Percentiles rank a stretch among this genome's conserved stretches.
These are phyloP conservation scores for Melanaphis sacchari DNA, from an alignment of 1,140 invertebrate species.

Conservation along the genomic window DNA sequence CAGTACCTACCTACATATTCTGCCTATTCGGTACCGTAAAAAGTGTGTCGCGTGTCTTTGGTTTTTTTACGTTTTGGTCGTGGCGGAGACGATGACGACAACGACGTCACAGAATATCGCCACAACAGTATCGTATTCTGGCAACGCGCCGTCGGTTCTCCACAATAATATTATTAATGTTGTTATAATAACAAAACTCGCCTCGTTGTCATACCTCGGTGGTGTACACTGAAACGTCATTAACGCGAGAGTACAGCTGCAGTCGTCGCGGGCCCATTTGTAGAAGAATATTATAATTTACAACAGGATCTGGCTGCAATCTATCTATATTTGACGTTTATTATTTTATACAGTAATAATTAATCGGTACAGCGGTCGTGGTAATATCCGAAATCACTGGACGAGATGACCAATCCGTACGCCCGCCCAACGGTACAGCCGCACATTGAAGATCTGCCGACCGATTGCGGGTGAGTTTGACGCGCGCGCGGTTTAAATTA, in stretches of 20 bases:
- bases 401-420: conserved; percentile 24
- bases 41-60: not conserved
- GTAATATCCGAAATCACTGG: no score
- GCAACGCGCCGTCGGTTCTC: not conserved
- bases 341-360: not conserved
- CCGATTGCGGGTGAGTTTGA: conserved; percentile 52
- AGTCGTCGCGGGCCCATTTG: not conserved
- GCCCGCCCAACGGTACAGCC: conserved; percentile 39
- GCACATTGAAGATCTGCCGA: conserved; percentile 48
- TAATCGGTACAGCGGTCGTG: not conserved
- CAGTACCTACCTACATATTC: not conserved
- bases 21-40: not conserved
- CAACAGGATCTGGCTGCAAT: not conserved
- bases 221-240: not conserved
- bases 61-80: not conserved
- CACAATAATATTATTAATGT: not conserved
- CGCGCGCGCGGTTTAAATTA: not conserved
- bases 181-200: not conserved
- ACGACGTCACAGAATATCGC: not conserved
- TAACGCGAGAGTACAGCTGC: not conserved
- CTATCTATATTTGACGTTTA: not conserved
- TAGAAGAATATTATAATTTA: not conserved
- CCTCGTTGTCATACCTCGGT: not conserved
- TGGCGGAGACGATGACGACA: not conserved
- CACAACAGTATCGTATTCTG: not conserved